Conservation (phyloP, 2,113 vertebrate genomes). For the Macroglossus sobrinus region DNA sequence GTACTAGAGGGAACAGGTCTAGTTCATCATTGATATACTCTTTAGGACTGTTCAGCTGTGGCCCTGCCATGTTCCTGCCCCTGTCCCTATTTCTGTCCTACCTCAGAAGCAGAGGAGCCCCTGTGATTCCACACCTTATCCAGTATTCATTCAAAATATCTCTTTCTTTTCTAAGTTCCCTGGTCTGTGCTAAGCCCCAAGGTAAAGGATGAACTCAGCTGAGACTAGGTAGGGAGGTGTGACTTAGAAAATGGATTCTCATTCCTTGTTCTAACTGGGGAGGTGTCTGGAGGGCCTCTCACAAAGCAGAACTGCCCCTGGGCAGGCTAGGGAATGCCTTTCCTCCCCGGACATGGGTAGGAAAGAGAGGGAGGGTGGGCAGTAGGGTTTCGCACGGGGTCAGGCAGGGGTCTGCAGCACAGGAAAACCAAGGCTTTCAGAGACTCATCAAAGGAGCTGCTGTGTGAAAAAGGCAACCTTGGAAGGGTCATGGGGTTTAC, state of each 20-base stretch:
- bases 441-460: conserved; percentile 42
- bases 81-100: not conserved
- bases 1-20: not conserved
- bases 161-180: not conserved
- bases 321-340: not conserved
- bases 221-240: not conserved
- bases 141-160: not conserved
- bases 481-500: not conserved
- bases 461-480: conserved; percentile 29
- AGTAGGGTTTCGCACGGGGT: not conserved
- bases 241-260: not conserved
- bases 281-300: not conserved
- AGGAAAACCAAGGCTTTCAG: conserved; percentile 32
- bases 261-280: not conserved
- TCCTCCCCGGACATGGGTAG: not conserved
- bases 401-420: not conserved
- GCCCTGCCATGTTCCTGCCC: too few relatives aligned
- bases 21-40: not conserved
- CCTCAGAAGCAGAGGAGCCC: not conserved
- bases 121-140: not conserved
- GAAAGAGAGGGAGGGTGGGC: not conserved
- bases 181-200: not conserved
- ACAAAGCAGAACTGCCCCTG: not conserved
- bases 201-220: not conserved
- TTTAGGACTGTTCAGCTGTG: not conserved